These are phyloP conservation scores for Zaprionus inermis DNA, from an alignment of 1,140 invertebrate genomes.

Conservation along the genomic window DNA sequence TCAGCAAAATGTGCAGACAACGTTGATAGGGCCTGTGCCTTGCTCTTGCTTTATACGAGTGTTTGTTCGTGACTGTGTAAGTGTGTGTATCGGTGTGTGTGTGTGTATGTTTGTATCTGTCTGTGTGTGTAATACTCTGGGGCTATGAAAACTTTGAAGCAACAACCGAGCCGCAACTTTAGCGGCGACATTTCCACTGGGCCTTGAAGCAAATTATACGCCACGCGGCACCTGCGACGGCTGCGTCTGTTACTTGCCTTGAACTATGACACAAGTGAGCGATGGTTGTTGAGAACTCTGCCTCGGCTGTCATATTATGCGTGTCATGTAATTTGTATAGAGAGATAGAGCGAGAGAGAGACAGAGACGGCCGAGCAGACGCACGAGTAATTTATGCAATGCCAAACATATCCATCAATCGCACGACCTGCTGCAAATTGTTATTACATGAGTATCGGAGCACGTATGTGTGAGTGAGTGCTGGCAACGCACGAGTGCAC, in stretches of 20 bases:
- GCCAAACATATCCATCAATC: slow-evolving; percentile 63
- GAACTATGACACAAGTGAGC: slow-evolving; percentile 43
- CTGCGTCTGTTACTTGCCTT: background rate
- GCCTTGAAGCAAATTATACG: slow-evolving; percentile 68
- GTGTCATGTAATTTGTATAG: slow-evolving; percentile 64
- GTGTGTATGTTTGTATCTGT: slow-evolving; percentile 8
- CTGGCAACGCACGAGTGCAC: slow-evolving; percentile 16
- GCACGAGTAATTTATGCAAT: slow-evolving; percentile 59
- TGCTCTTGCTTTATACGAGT: slow-evolving; percentile 7
- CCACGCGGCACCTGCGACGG: slow-evolving; percentile 54
- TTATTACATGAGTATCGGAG: slow-evolving; percentile 24
- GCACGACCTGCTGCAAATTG: slow-evolving; percentile 57
- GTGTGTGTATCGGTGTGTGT: background rate
- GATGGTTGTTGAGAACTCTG: slow-evolving; percentile 58
- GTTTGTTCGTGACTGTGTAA: slow-evolving; percentile 6
- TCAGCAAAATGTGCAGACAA: slow-evolving; percentile 51
- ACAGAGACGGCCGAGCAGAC: slow-evolving; percentile 3
- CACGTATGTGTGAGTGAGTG: background rate
- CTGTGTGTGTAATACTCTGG: slow-evolving; percentile 12
- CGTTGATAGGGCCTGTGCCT: slow-evolving; percentile 43
- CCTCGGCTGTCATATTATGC: slow-evolving; percentile 63
- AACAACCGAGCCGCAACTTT: slow-evolving; percentile 66
- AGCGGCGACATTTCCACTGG: slow-evolving; percentile 65
- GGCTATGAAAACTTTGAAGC: slow-evolving; percentile 56
- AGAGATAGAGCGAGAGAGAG: background rate